Evolutionary conservation across 2,797 vertebrate genomes (phyloP).

Genomic region (Sebastes hubbsi): DNA sequence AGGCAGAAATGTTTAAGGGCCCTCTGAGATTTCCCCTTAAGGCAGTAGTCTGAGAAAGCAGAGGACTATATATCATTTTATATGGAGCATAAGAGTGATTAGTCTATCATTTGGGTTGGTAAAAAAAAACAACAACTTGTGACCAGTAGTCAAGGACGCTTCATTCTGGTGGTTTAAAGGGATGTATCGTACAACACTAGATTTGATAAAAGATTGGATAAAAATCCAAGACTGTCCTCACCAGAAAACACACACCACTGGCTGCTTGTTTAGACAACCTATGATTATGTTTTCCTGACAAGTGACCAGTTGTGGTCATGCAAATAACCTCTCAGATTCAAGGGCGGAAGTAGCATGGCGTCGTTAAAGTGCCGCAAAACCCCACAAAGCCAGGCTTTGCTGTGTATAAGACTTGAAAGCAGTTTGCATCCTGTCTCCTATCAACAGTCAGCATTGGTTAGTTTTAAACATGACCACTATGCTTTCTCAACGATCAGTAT

Average conservation of each 20-base stretch:
- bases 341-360: neutral
- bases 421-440: neutral
- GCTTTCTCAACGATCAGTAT: neutral
- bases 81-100: constrained; percentile 63
- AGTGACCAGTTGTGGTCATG: neutral
- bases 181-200: neutral
- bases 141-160: neutral
- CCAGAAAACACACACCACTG: neutral
- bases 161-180: neutral
- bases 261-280: neutral
- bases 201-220: neutral
- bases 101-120: constrained; percentile 33
- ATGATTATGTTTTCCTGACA: neutral
- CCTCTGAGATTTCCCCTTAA: constrained; percentile 70
- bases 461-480: neutral
- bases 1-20: constrained; percentile 76
- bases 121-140: constrained; percentile 14
- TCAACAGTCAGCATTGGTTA: neutral
- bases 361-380: neutral
- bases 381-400: neutral
- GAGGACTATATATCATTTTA: constrained; percentile 60
- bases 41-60: constrained; percentile 65
- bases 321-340: neutral
- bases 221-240: neutral
- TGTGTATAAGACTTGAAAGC: neutral